Conservation (phyloP, 2,797 vertebrate species). For the Sus cebifrons region DNA sequence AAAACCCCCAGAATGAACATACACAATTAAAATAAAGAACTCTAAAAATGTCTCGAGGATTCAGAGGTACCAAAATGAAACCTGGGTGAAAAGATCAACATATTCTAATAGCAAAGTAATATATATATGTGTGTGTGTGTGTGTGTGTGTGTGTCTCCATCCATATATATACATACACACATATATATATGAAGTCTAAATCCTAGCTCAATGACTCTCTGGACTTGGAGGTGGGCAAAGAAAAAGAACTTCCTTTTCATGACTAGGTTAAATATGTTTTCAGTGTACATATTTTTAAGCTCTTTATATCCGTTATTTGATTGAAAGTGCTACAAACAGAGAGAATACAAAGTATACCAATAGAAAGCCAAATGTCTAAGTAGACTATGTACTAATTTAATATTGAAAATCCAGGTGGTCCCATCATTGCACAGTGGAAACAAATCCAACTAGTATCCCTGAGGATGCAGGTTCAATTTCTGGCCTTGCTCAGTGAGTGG, state of each 20-base stretch:
- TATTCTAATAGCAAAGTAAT: not conserved
- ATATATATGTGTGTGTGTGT: not conserved
- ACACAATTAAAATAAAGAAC: conserved; percentile 57
- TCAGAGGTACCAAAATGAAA: not conserved
- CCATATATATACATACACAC: not conserved
- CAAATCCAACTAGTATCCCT: too few species aligned
- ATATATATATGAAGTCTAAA: not conserved
- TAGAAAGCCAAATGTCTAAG: not conserved
- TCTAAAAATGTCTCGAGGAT: not conserved
- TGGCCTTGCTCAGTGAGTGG: too few species aligned
- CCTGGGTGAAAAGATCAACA: not conserved
- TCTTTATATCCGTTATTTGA: not conserved
- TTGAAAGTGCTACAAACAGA: not conserved
- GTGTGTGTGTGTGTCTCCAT: too few species aligned
- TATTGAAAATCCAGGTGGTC: not conserved
- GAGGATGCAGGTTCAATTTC: too few species aligned
- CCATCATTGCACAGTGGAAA: too few species aligned
- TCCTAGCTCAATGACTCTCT: not conserved
- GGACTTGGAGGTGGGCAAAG: not conserved
- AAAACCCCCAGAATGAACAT: conserved; percentile 6
- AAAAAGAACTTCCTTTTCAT: not conserved
- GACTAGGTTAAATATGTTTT: not conserved
- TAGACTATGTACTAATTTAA: not conserved
- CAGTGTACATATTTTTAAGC: not conserved
- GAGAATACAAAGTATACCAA: not conserved